Evolutionary conservation across 2,888 invertebrate species (phyloP).

Genomic region (Leuctra nigra): DNA sequence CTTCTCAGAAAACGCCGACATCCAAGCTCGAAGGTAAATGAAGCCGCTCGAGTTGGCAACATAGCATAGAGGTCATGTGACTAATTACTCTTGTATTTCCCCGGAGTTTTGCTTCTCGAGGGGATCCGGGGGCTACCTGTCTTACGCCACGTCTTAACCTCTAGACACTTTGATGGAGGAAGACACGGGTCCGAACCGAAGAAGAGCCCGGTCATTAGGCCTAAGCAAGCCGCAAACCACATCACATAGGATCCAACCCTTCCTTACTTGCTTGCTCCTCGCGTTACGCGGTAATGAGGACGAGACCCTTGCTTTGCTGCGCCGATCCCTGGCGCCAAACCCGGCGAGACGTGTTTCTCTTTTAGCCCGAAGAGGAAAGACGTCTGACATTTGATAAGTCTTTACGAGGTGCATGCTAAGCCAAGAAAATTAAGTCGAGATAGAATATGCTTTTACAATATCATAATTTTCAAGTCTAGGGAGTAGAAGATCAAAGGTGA

Average conservation of each 20-base stretch:
- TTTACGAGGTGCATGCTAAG: too few species aligned
- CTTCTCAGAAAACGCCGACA: too few species aligned
- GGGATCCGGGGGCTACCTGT: constrained; percentile 6
- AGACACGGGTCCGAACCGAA: constrained; percentile 3
- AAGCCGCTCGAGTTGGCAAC: not conserved
- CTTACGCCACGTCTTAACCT: constrained; percentile 17
- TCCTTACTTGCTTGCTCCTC: constrained; percentile 14
- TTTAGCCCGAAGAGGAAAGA: too few species aligned
- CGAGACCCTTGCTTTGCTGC: too few species aligned
- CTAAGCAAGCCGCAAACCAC: constrained; percentile 23
- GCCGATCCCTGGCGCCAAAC: too few species aligned
- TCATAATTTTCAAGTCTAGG: too few species aligned
- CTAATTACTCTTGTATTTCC: constrained; percentile 13
- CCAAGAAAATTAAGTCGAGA: too few species aligned
- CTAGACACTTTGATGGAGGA: constrained; percentile 17
- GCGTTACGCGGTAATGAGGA: constrained; percentile 25
- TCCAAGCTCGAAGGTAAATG: constrained; percentile 2
- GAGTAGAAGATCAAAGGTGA: too few species aligned
- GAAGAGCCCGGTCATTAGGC: constrained; percentile 16
- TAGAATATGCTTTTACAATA: too few species aligned
- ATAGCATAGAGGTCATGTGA: constrained; percentile 5
- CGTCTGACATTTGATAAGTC: constrained; percentile 4
- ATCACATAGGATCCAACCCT: constrained; percentile 18
- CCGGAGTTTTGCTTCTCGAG: constrained; percentile 8
- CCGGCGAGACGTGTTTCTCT: too few species aligned